phyloP scores from a whole-genome alignment of 2,888 invertebrate genomes.

The Cantharis nigra region DNA sequence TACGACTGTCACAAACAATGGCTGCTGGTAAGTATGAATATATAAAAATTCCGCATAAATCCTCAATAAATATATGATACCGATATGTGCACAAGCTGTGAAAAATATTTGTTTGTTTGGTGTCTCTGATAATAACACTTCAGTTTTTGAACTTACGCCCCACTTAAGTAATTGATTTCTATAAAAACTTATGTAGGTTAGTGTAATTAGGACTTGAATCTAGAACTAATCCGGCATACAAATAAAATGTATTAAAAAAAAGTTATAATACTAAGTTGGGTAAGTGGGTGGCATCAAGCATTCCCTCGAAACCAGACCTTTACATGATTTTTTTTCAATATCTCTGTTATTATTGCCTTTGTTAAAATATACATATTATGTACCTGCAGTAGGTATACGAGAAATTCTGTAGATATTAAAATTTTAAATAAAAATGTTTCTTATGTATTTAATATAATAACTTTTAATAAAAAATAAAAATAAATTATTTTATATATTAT shows the following conservation, averaged over 20 bases:
- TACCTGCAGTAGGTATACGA: too few species aligned
- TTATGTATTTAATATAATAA: too few species aligned
- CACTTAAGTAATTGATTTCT: background rate
- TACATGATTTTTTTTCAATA: background rate
- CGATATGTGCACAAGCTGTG: background rate
- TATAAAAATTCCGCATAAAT: background rate
- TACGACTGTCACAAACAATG: conserved; percentile 10
- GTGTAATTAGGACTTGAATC: background rate
- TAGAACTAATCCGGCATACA: background rate
- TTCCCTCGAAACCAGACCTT: background rate
- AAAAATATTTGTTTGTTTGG: background rate
- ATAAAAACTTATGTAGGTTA: background rate
- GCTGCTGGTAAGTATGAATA: conserved; percentile 24
- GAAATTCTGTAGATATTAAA: background rate
- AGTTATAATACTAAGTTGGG: background rate
- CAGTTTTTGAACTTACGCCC: background rate
- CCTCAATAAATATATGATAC: background rate
- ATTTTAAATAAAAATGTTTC: background rate
- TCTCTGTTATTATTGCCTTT: background rate
- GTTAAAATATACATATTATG: background rate
- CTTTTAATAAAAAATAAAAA: too few species aligned
- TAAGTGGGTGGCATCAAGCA: background rate
- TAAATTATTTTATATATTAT: too few species aligned
- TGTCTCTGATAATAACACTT: background rate
- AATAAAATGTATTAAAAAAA: background rate